A percentile compares a stretch with the other conserved stretches of the same genome.
Conservation (phyloP, 1,140 invertebrate genomes). For the Hylaeus volcanicus region DNA sequence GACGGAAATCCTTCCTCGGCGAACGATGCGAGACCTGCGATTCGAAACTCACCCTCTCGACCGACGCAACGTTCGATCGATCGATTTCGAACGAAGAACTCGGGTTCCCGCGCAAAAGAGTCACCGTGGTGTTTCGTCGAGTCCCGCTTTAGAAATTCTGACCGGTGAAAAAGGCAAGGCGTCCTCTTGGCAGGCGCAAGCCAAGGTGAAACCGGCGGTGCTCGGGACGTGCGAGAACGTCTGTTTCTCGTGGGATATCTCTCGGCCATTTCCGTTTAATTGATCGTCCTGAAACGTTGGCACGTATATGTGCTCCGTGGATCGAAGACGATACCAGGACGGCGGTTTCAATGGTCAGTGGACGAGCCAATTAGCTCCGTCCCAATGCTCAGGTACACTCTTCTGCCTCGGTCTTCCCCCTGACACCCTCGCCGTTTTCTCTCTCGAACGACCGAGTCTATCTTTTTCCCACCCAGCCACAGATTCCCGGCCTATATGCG, state of each 20-base stretch:
- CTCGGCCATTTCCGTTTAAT: constrained; percentile 74
- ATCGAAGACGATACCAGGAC: constrained; percentile 64
- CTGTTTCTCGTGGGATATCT: constrained; percentile 72
- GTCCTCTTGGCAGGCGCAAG: neutral
- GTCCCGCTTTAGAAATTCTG: neutral
- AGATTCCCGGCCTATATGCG: constrained; percentile 65
- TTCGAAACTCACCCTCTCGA: too few relatives aligned
- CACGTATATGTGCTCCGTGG: constrained; percentile 63
- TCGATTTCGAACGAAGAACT: too few relatives aligned
- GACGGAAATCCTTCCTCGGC: neutral
- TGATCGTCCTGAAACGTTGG: constrained; percentile 70
- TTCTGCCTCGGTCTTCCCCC: constrained; percentile 38
- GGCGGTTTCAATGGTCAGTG: constrained; percentile 69
- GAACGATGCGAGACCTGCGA: too few relatives aligned
- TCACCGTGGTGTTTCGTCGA: too few relatives aligned
- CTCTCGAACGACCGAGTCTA: neutral
- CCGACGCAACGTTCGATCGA: too few relatives aligned
- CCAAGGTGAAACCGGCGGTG: constrained; percentile 24
- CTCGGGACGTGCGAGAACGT: constrained; percentile 66
- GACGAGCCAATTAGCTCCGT: constrained; percentile 74
- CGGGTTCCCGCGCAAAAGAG: too few relatives aligned
- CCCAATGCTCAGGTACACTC: constrained; percentile 71
- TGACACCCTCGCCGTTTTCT: neutral
- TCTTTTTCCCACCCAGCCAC: constrained; percentile 32
- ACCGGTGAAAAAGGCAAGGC: neutral